These are phyloP conservation scores for Thunnus thynnus DNA, from an alignment of 2,113 vertebrate genomes.

Conservation along the genomic window DNA sequence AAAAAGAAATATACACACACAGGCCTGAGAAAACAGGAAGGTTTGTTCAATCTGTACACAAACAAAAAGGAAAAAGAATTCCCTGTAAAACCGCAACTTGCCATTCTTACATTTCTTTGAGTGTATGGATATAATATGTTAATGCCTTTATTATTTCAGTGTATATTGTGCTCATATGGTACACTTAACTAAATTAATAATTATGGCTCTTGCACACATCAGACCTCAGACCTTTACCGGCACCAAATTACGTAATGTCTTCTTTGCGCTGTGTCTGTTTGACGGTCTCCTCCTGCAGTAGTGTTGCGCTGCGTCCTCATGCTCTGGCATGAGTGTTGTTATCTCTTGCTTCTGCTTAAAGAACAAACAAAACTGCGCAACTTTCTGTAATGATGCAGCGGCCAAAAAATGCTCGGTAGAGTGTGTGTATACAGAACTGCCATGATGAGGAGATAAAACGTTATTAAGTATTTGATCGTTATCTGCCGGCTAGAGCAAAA, in stretches of 20 bases:
- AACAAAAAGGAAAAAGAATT: no score
- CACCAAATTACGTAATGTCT: constrained; percentile 31
- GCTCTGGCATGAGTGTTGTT: constrained; percentile 27
- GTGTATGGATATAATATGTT: no score
- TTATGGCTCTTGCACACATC: neutral
- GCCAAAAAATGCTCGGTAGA: constrained; percentile 33
- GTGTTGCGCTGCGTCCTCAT: neutral
- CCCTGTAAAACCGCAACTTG: no score
- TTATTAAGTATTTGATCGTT: constrained; percentile 66
- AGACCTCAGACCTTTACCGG: constrained; percentile 10
- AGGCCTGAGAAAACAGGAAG: no score
- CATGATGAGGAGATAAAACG: constrained; percentile 62
- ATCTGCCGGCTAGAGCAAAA: constrained; percentile 53
- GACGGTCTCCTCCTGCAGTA: constrained; percentile 4
- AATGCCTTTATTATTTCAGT: no score
- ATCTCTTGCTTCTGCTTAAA: neutral
- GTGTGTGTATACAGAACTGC: constrained; percentile 71
- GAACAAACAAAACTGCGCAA: constrained; percentile 55
- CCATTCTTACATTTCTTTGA: no score
- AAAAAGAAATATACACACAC: no score
- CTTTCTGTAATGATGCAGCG: constrained; percentile 31
- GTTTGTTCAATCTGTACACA: no score
- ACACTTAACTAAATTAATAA: neutral
- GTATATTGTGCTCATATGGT: no score
- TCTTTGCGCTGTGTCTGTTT: constrained; percentile 36